These are phyloP conservation scores for Gymnocephalus cernua DNA, from an alignment of 2,113 vertebrate genomes.

Conservation along the genomic window DNA sequence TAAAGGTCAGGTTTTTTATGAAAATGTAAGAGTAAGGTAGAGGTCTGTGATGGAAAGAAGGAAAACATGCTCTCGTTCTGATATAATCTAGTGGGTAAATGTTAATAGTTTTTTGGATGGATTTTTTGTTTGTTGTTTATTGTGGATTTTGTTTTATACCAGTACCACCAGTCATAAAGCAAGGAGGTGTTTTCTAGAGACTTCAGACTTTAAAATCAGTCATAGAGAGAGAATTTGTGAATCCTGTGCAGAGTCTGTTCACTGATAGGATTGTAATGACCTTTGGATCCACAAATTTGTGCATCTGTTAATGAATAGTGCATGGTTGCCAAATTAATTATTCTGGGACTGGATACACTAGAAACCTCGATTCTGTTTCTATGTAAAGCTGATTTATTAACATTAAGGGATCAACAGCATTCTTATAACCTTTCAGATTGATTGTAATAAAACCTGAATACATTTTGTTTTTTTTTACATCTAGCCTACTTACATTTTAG, in stretches of 20 bases:
- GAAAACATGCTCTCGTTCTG: slow-evolving; percentile 26
- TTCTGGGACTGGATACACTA: neutral
- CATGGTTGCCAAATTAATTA: neutral
- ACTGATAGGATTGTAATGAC: neutral
- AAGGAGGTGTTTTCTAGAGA: neutral
- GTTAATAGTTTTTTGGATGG: slow-evolving; percentile 18
- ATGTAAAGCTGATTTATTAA: neutral
- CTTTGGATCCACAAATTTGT: neutral
- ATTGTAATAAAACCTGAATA: neutral
- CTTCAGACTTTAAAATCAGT: neutral
- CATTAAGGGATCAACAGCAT: neutral
- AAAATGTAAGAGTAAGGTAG: slow-evolving; percentile 54
- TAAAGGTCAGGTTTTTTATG: slow-evolving; percentile 70
- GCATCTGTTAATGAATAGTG: slow-evolving; percentile 1
- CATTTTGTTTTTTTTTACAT: neutral
- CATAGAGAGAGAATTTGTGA: neutral
- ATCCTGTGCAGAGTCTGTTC: neutral
- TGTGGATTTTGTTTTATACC: neutral
- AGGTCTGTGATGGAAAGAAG: slow-evolving; percentile 36
- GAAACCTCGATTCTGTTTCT: neutral
- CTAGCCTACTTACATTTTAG: slow-evolving; percentile 7
- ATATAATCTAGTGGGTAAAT: slow-evolving; percentile 41
- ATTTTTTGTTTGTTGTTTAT: neutral
- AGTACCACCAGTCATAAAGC: neutral
- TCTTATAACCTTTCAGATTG: neutral